Evolutionary conservation across 2,113 vertebrate genomes (phyloP).

Genomic region (Micromys minutus): DNA sequence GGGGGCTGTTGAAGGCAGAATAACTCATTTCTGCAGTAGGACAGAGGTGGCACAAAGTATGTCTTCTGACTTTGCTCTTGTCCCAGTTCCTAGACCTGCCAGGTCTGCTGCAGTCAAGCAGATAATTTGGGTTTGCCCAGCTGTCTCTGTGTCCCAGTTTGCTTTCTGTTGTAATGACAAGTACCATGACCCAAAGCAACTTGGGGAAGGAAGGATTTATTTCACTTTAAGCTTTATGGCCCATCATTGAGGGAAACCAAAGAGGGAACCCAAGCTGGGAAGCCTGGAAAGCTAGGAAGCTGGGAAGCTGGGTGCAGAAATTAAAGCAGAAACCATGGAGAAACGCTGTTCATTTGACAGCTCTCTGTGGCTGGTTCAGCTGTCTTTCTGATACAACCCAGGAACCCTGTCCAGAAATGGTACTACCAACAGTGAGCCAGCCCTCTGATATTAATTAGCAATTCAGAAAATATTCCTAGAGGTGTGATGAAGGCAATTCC

Average conservation of each 20-base stretch:
- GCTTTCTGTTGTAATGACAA: neutral
- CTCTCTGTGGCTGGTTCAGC: neutral
- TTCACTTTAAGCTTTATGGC: neutral
- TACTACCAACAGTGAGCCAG: too few species aligned
- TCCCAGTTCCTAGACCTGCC: neutral
- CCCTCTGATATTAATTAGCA: neutral
- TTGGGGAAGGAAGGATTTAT: neutral
- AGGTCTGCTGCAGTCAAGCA: neutral
- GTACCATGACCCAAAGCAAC: neutral
- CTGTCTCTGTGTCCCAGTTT: neutral
- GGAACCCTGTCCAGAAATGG: neutral
- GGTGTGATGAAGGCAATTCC: neutral
- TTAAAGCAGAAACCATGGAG: neutral
- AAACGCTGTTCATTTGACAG: neutral
- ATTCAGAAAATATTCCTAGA: neutral
- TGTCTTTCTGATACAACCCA: neutral
- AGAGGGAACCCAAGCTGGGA: neutral
- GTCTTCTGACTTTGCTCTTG: neutral
- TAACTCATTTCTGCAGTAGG: accelerated
- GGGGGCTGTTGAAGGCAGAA: neutral
- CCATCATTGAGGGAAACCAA: neutral
- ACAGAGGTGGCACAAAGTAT: neutral
- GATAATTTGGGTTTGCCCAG: neutral
- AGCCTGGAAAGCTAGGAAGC: too few species aligned
- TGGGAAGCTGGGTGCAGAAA: neutral